Base-by-base conservation (phyloP, 92 coral and sea anemone genomes). In the Phenganax marumi region DNA sequence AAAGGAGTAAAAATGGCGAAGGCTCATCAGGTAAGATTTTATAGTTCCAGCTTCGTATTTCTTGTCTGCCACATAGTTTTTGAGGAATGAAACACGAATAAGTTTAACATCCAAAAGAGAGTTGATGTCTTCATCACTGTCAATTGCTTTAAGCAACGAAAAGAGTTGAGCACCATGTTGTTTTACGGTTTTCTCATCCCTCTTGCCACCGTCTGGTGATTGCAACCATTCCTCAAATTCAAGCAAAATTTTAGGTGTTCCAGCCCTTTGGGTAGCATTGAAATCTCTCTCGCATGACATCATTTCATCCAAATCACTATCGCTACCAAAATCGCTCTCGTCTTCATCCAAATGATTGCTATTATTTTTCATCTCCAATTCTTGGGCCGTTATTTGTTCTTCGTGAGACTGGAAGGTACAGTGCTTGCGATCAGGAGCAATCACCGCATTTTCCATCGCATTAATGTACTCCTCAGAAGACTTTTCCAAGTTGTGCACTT, bases 131-230 rank as follows among this genome's bases (percentile, higher is more conserved):
- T 18, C 8, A 39, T 68, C 77, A 21, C 14, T 12, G 61, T 88
- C 89, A 33, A 83, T 49, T 33, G 84, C 54, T 60, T 62, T 58
- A 5, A 83, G 50, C n/a, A 89, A 68, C 62, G 73, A 50, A 22
- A 18, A 54, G 47, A 86, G 73, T 65, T 89, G 95, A 26, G 81
- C 69, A 26, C 43, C 64, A 43, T 89, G 92, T 69, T 89, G 92
- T 24, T 23, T 77, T 33, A 87, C 89, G 24, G 90, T 90, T 63
- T 85, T 85, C 7, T 23, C 63, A 60, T 89, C 91, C 77, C 84
- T 89, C 22, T 88, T 87, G 18, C 87, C 91, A 1, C 91, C 93
- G 49, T 85, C 93, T 73, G 91, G 91, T 12, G 90, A 88, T 54
- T 65, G 22, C 86, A 90, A 55, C 93, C 93, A 90, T 12, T 26